Conservation (phyloP, 1,140 invertebrate genomes). For the Drosophila kikkawai region DNA sequence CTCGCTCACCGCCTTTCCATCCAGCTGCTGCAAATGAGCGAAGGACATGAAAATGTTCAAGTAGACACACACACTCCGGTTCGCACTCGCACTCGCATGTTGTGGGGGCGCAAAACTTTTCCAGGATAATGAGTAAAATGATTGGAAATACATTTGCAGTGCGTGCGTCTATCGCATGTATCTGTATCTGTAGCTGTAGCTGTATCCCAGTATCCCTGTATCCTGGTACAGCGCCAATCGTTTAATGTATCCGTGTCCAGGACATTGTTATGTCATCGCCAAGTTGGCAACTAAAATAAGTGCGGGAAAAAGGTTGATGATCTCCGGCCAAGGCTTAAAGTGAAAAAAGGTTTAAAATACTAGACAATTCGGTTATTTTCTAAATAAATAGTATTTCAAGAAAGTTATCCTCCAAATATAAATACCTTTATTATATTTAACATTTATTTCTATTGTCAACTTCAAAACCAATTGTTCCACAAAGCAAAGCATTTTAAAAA, state of each 20-base stretch:
- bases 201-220: conserved; percentile 23
- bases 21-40: conserved; percentile 56
- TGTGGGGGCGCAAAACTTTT: conserved; percentile 63
- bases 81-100: conserved; percentile 9
- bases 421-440: neutral
- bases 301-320: neutral
- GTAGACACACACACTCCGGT: conserved; percentile 39
- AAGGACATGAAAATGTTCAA: conserved; percentile 71
- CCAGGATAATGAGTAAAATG: conserved; percentile 81
- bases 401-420: neutral
- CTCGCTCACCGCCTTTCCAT: neutral
- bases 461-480: neutral
- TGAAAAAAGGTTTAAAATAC: neutral
- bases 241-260: conserved; percentile 36
- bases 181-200: conserved; percentile 26
- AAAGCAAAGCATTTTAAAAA: neutral
- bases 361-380: no score
- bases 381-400: neutral
- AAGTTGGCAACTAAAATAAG: neutral
- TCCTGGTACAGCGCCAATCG: conserved; percentile 12
- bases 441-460: neutral
- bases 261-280: conserved; percentile 43
- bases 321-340: neutral
- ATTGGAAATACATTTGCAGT: conserved; percentile 81
- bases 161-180: conserved; percentile 67